Evolutionary conservation across 2,888 invertebrate species (phyloP).

Genomic region (Autographa pulchrina): DNA sequence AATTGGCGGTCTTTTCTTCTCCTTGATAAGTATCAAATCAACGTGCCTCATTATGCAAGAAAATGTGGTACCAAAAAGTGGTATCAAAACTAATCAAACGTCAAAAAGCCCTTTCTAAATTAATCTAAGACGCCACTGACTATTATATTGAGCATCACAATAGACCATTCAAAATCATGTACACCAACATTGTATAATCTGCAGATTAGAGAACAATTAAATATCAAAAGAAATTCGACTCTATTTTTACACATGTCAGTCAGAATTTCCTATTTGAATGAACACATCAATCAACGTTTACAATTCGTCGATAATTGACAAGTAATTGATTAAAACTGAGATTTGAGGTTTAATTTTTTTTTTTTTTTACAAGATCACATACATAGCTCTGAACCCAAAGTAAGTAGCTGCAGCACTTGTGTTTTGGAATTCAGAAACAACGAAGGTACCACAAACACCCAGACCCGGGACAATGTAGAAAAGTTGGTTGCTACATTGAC

Average conservation of each 20-base stretch:
- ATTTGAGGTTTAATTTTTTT: conserved; percentile 16
- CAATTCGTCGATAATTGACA: conserved; percentile 19
- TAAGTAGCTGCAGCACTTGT: no score
- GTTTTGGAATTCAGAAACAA: no score
- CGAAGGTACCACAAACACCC: no score
- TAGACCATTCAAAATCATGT: neutral
- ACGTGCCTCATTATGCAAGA: neutral
- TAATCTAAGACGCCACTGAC: neutral
- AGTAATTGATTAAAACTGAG: conserved; percentile 24
- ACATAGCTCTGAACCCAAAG: no score
- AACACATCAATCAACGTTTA: conserved; percentile 36
- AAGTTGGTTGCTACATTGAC: no score
- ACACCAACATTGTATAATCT: conserved; percentile 2
- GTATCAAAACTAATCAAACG: neutral
- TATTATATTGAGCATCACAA: neutral
- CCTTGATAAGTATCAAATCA: no score
- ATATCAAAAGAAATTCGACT: neutral
- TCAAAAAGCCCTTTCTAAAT: neutral
- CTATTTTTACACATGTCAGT: conserved; percentile 36
- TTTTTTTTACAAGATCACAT: no score
- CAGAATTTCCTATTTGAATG: conserved; percentile 34
- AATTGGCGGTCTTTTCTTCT: no score
- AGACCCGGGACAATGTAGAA: no score
- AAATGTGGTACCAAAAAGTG: no score
- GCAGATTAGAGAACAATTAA: conserved; percentile 6